Percentiles rank a stretch among this genome's conserved stretches.
These are phyloP conservation scores for Neostethus bicornis DNA, from an alignment of 2,797 vertebrate genomes.

Conservation along the genomic window DNA sequence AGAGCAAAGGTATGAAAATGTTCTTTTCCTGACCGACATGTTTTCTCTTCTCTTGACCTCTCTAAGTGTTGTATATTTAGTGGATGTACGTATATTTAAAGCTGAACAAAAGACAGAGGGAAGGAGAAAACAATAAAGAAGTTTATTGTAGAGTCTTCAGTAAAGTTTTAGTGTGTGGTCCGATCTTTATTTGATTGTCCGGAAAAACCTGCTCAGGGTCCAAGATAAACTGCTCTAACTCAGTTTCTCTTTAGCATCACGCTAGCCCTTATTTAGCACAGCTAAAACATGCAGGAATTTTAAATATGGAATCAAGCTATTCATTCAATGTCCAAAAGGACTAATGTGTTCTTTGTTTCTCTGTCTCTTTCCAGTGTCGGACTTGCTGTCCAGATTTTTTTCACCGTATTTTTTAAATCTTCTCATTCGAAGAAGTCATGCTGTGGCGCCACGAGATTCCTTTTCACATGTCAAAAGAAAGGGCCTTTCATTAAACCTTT, in stretches of 20 bases:
- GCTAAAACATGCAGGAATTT: slow-evolving; percentile 18
- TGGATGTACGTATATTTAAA: slow-evolving; percentile 6
- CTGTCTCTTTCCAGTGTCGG: slow-evolving; percentile 6
- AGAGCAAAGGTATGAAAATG: slow-evolving; percentile 67
- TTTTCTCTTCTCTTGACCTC: slow-evolving; percentile 41
- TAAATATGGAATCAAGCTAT: slow-evolving; percentile 15
- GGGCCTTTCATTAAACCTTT: slow-evolving; percentile 49
- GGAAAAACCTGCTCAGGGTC: slow-evolving; percentile 10
- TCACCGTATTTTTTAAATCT: slow-evolving; percentile 17
- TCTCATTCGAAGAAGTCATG: slow-evolving; percentile 32
- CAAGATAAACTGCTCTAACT: not conserved
- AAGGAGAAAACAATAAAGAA: slow-evolving; percentile 2
- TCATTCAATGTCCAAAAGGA: slow-evolving; percentile 35
- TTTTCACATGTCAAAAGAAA: slow-evolving; percentile 44
- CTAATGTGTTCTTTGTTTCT: slow-evolving; percentile 10
- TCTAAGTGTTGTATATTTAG: slow-evolving; percentile 36
- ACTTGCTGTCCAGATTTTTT: slow-evolving; percentile 20
- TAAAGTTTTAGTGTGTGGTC: slow-evolving; percentile 1
- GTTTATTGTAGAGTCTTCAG: slow-evolving; percentile 6
- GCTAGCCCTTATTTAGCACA: slow-evolving; percentile 9
- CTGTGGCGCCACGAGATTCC: slow-evolving; percentile 25
- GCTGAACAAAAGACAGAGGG: not conserved
- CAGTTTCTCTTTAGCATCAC: slow-evolving; percentile 17
- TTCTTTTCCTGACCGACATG: slow-evolving; percentile 48
- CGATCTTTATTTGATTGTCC: slow-evolving; percentile 8